Conservation (phyloP, 2,113 vertebrate species). For the Megatriorchis doriae region DNA sequence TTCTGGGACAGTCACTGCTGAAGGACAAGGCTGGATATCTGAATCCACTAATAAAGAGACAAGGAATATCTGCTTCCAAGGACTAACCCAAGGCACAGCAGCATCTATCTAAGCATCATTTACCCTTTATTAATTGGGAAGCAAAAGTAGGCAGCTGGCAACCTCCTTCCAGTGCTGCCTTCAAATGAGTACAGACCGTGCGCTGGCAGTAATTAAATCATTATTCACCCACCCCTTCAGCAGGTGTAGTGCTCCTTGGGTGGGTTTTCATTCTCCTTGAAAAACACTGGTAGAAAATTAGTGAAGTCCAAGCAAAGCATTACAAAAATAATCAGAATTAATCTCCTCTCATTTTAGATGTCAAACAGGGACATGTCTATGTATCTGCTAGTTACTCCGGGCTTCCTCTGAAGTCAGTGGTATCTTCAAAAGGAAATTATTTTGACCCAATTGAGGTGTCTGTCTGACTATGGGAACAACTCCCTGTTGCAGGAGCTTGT, state of each 20-base stretch:
- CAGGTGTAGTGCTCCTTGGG: not conserved
- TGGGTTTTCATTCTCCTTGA: not conserved
- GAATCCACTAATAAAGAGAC: not conserved
- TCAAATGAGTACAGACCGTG: not conserved
- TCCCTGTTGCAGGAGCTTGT: not conserved
- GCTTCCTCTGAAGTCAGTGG: not conserved
- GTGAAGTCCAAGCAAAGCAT: not conserved
- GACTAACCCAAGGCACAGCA: not conserved
- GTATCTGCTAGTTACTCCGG: not conserved
- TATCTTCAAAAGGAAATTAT: not conserved
- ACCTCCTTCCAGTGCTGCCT: not conserved
- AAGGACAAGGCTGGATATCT: not conserved
- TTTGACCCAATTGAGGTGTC: not conserved
- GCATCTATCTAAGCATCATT: not conserved
- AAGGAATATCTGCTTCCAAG: not conserved
- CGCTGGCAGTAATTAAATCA: not conserved
- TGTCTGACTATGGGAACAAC: not conserved
- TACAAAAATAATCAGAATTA: not conserved
- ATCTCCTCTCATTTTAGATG: not conserved
- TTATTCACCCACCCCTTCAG: not conserved
- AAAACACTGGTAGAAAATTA: not conserved
- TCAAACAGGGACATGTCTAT: not conserved
- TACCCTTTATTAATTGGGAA: not conserved
- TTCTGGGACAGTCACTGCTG: not conserved
- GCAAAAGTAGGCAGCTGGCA: not conserved